phyloP scores from a whole-genome alignment of 2,888 invertebrate genomes.

The Heteromyza rotundicornis region DNA sequence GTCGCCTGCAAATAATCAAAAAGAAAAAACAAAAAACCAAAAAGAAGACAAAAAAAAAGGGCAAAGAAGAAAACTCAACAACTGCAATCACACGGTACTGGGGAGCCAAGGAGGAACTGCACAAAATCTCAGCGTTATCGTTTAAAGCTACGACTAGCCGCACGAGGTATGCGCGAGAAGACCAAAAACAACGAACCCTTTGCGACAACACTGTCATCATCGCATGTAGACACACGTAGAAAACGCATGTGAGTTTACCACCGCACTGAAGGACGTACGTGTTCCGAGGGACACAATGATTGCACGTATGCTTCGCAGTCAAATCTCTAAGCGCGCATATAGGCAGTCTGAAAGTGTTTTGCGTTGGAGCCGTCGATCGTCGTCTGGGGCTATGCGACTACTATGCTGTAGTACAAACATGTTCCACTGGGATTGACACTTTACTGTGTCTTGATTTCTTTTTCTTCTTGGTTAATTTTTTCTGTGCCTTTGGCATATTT shows the following conservation, averaged over 20 bases:
- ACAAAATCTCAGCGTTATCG: slow-evolving; percentile 2
- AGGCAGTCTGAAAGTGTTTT: too few relatives aligned
- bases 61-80: too few relatives aligned
- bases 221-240: slow-evolving; percentile 24
- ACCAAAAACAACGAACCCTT: too few relatives aligned
- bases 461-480: too few relatives aligned
- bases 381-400: neutral
- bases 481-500: neutral
- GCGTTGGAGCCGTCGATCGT: slow-evolving; percentile 1
- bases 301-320: neutral
- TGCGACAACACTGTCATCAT: too few relatives aligned
- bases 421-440: slow-evolving; percentile 14
- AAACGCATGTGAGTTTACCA: neutral
- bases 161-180: neutral
- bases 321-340: too few relatives aligned
- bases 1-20: slow-evolving; percentile 3
- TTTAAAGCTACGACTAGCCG: neutral
- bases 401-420: neutral
- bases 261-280: slow-evolving; percentile 17
- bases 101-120: neutral
- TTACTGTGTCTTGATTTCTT: too few relatives aligned
- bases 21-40: too few relatives aligned
- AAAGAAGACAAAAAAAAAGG: too few relatives aligned
- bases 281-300: slow-evolving; percentile 1
- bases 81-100: neutral